Evolutionary conservation across 2,113 vertebrate genomes (phyloP).

Genomic region (Echinops telfairi): DNA sequence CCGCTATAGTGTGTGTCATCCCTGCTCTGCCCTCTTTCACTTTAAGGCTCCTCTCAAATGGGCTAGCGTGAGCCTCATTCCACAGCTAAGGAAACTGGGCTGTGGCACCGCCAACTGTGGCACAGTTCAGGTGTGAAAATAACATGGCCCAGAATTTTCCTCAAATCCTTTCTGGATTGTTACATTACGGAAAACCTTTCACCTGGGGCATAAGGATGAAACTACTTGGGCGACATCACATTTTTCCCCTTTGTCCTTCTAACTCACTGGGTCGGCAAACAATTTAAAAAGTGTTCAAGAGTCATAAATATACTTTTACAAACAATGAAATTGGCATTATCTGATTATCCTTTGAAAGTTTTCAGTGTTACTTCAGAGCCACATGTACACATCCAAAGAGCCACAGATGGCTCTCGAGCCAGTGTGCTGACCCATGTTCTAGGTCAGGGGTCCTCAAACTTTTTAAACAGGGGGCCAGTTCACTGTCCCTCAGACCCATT

Average conservation of each 20-base stretch:
- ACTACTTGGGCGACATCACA: not conserved
- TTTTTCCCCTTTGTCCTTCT: not conserved
- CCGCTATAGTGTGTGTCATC: too few relatives aligned
- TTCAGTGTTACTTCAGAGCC: not conserved
- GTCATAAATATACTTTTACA: too few relatives aligned
- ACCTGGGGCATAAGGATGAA: not conserved
- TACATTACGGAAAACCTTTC: not conserved
- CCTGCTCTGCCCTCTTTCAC: not conserved
- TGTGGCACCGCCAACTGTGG: not conserved
- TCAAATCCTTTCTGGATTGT: not conserved
- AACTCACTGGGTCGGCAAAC: too few relatives aligned
- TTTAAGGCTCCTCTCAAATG: not conserved
- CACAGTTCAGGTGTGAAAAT: slow-evolving; percentile 27
- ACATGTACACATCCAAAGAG: too few relatives aligned
- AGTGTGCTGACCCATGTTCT: too few relatives aligned
- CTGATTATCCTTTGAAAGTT: too few relatives aligned
- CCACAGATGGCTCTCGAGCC: too few relatives aligned
- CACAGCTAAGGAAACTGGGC: slow-evolving; percentile 1
- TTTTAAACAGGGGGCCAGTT: too few relatives aligned
- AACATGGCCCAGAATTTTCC: not conserved
- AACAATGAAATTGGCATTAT: too few relatives aligned
- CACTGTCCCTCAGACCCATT: too few relatives aligned
- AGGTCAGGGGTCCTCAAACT: too few relatives aligned
- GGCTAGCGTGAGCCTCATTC: not conserved
- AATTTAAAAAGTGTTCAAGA: too few relatives aligned